phyloP scores from a whole-genome alignment of 1,140 invertebrate species.

The Drosophila dunni region DNA sequence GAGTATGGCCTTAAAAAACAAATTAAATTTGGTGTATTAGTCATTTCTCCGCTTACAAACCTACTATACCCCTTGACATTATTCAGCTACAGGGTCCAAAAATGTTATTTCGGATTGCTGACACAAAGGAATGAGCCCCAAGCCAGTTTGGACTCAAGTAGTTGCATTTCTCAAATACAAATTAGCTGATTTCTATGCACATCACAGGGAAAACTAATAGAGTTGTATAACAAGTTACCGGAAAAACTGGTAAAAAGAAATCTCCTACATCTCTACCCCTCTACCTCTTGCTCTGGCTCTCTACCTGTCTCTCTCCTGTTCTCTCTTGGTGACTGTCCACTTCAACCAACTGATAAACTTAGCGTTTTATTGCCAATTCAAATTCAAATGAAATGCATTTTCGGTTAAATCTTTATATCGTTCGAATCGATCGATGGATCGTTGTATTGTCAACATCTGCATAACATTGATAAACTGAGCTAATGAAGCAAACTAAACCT shows the following conservation, averaged over 20 bases:
- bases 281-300: not conserved
- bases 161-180: conserved; percentile 46
- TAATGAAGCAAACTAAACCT: conserved; percentile 33
- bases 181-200: conserved; percentile 79
- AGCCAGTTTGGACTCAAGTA: conserved; percentile 5
- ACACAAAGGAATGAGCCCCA: conserved; percentile 9
- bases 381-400: conserved; percentile 44
- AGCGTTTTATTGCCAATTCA: conserved; percentile 72
- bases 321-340: conserved; percentile 7
- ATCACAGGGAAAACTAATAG: conserved; percentile 71
- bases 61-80: too few relatives aligned
- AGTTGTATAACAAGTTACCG: conserved; percentile 74
- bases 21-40: too few relatives aligned
- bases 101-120: not conserved
- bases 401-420: conserved; percentile 33
- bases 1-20: too few relatives aligned
- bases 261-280: conserved; percentile 3
- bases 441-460: conserved; percentile 41
- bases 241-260: conserved; percentile 62
- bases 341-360: conserved; percentile 77
- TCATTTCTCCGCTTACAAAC: too few relatives aligned
- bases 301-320: not conserved
- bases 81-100: too few relatives aligned
- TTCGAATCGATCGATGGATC: conserved; percentile 25
- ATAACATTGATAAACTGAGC: conserved; percentile 46